Conservation (phyloP, 2,797 vertebrate genomes). For the Characodon lateralis region DNA sequence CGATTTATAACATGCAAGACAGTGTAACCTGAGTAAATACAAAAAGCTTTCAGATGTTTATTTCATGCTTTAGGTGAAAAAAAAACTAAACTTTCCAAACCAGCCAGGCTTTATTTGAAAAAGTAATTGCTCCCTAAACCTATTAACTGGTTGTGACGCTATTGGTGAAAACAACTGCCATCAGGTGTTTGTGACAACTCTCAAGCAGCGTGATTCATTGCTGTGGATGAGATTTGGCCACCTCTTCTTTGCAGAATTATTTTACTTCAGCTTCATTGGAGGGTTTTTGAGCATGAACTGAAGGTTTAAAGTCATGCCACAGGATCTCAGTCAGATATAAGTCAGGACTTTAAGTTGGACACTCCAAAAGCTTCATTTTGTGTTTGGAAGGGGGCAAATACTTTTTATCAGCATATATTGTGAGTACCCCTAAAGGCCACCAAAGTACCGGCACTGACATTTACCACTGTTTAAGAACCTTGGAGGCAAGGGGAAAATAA, state of each 20-base stretch:
- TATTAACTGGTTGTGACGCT: neutral
- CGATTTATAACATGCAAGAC: neutral
- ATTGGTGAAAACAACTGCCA: neutral
- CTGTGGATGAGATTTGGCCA: neutral
- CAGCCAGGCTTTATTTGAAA: neutral
- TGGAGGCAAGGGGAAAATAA: constrained; percentile 7
- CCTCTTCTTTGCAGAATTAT: neutral
- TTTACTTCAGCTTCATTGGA: neutral
- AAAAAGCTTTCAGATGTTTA: neutral
- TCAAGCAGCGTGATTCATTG: neutral
- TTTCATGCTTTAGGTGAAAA: neutral
- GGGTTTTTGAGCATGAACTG: neutral
- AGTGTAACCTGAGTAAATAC: neutral
- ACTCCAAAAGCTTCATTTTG: neutral
- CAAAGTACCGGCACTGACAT: neutral
- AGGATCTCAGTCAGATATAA: too few relatives aligned
- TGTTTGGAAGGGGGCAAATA: neutral
- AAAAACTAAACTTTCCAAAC: neutral
- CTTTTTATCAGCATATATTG: neutral
- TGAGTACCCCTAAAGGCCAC: neutral
- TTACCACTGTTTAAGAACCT: neutral
- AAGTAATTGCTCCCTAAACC: neutral
- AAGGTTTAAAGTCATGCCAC: neutral
- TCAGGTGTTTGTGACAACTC: neutral
- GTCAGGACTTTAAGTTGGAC: neutral